Conservation (phyloP, 2,888 invertebrate genomes). For the Helobdella robusta region DNA sequence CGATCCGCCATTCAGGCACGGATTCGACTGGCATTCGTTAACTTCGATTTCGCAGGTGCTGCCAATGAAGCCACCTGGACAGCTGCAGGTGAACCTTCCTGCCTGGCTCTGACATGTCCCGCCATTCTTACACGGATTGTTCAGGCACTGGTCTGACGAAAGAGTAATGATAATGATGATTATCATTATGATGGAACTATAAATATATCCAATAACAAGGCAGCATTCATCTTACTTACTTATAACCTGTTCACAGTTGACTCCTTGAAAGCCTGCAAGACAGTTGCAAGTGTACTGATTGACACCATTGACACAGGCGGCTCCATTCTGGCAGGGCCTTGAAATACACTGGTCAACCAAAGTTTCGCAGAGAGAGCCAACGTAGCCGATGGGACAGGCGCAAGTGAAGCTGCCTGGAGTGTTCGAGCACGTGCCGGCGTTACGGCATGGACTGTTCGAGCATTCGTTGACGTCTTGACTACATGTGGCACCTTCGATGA, state of each 20-base stretch:
- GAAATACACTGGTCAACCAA: constrained; percentile 56
- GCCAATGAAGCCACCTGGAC: constrained; percentile 29
- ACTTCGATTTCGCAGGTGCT: constrained; percentile 32
- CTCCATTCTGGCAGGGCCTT: constrained; percentile 85
- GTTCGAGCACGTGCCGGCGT: constrained; percentile 27
- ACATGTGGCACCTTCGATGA: no score
- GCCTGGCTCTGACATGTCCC: constrained; percentile 44
- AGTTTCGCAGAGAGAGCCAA: constrained; percentile 30
- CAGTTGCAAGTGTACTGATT: constrained; percentile 52
- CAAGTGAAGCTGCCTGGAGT: constrained; percentile 31
- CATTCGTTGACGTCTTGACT: constrained; percentile 15
- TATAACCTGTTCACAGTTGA: constrained; percentile 29
- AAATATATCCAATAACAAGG: no score
- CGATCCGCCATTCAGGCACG: constrained; percentile 33
- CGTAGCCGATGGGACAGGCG: constrained; percentile 33
- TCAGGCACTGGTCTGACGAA: constrained; percentile 67
- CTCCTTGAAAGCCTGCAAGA: constrained; percentile 30
- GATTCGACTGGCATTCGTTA: constrained; percentile 32
- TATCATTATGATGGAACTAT: no score
- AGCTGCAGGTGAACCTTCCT: constrained; percentile 26
- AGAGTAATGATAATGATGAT: no score
- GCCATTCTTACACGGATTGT: constrained; percentile 68
- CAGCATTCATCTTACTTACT: no score
- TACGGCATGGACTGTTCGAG: constrained; percentile 26
- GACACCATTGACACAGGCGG: constrained; percentile 34